phyloP scores from a whole-genome alignment of 2,113 vertebrate species.

The Barnardius zonarius region DNA sequence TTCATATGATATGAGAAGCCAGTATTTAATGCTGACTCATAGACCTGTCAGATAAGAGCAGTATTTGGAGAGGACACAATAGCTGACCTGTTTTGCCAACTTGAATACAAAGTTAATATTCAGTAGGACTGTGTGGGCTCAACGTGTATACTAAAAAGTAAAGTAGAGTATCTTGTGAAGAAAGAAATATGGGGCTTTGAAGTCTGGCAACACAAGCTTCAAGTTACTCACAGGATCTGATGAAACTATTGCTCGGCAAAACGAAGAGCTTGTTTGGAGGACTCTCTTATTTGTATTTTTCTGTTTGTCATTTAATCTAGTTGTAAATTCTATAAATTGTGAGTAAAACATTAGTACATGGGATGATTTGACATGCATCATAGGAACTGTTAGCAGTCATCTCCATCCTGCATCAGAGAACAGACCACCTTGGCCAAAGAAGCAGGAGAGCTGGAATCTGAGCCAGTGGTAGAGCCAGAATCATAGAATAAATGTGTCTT shows the following conservation, averaged over 20 bases:
- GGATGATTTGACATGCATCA: background rate
- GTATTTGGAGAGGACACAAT: background rate
- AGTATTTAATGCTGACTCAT: background rate
- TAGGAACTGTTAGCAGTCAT: background rate
- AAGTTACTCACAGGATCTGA: background rate
- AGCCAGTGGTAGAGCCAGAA: background rate
- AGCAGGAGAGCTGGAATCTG: background rate
- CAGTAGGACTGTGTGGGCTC: background rate
- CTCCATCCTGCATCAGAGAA: background rate
- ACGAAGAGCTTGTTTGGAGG: background rate
- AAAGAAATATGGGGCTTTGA: background rate
- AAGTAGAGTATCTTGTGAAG: background rate
- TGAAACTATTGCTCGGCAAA: background rate
- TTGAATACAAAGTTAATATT: background rate
- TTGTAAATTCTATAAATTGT: background rate
- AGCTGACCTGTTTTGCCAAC: background rate
- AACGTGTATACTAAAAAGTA: background rate
- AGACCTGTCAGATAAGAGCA: background rate
- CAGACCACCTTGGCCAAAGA: background rate
- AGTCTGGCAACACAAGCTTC: background rate
- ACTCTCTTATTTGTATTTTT: background rate
- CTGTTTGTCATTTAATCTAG: background rate
- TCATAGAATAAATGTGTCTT: background rate
- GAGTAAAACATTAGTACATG: background rate
- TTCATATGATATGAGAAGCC: background rate